A percentile compares a stretch with the other conserved stretches of the same genome.
Evolutionary conservation across 2,888 invertebrate genomes (phyloP).

Genomic region (Aethes cnicana): DNA sequence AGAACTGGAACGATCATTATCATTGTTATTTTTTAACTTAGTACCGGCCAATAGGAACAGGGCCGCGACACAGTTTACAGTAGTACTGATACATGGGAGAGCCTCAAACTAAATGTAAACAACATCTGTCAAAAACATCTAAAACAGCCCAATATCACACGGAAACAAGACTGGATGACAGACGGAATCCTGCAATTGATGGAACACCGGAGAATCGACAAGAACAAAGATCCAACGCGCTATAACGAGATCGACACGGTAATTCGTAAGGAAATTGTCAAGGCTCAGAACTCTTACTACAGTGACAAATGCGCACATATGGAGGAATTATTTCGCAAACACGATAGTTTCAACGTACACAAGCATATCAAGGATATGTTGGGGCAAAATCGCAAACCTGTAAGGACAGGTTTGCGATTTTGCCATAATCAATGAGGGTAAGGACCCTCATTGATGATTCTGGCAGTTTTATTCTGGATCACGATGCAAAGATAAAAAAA

Average conservation of each 20-base stretch:
- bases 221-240: background rate
- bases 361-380: background rate
- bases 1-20: constrained; percentile 81
- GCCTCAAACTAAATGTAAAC: background rate
- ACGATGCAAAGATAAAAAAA: background rate
- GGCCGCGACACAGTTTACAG: too few relatives aligned
- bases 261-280: background rate
- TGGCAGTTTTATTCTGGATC: background rate
- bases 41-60: too few relatives aligned
- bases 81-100: background rate
- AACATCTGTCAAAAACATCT: background rate
- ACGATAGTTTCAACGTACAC: background rate
- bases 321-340: background rate
- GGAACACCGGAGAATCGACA: background rate
- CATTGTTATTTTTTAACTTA: too few relatives aligned
- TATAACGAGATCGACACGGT: background rate
- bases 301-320: background rate
- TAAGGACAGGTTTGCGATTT: too few relatives aligned
- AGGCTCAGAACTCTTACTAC: background rate
- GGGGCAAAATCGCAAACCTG: background rate
- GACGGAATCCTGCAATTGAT: background rate
- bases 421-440: too few relatives aligned
- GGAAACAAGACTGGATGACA: background rate
- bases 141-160: background rate
- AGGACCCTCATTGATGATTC: background rate